Base-by-base conservation (phyloP, 1,140 invertebrate genomes). In the Pemphigus obesinymphae region DNA sequence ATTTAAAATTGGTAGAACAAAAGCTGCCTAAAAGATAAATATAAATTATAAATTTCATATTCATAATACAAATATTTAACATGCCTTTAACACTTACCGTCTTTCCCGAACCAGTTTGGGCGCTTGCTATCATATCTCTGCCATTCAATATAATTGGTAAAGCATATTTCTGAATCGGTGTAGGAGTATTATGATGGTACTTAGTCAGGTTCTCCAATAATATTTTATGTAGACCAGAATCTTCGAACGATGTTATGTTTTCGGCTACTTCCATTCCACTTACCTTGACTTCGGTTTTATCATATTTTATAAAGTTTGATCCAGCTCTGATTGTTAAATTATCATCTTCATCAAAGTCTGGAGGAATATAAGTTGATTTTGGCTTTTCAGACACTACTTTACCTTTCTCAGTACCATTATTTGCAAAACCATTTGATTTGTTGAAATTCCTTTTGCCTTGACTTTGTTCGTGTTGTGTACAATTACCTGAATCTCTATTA, bases 41-140 rank as follows among this genome's bases (percentile, higher is more conserved):
- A 50, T 75, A 31, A 75, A 50, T 75, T 20, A n/a, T n/a, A 3
- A 6, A 75, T 50, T 50, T 50, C 2, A 34, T 1, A 48, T 20
- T 20, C 17, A 70, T 23, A 20, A 48, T 29, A 23, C 4, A 58
- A 26, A 17, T 10, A 55, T 76, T 20, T 37, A 23, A 53, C 34
- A 10, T 31, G 7, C 0, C 7, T 3, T 17, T 37, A 58, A 23
- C 15, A 68, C 72, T 45, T 86, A 90, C 90, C 20, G 96, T 98
- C 90, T 99, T 99, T 45, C 97, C 97, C 0, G 96, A 98, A 0
- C 97, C 97, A 53, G 97, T 99, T 87, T 99, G 97, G 0, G 97
- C 97, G 87, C 97, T 99, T 0, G 92, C 97, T 96, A 99, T 99
- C 15, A 99, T 84, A 89, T 99, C 97, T 61, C 95, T 87, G 7